Conservation (phyloP, 2,888 invertebrate genomes). For the Rhagium mordax region DNA sequence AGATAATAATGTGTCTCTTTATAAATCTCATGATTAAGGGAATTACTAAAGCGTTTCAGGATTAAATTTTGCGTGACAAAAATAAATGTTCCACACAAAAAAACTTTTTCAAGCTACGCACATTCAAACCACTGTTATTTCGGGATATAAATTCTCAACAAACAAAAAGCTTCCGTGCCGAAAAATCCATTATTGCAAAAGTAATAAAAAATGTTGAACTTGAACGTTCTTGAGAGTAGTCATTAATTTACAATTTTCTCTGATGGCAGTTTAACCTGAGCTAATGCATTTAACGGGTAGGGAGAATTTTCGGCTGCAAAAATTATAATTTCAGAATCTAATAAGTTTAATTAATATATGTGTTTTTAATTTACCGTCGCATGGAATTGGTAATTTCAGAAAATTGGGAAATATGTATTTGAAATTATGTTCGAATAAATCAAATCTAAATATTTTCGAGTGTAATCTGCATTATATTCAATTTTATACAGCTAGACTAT, state of each 20-base stretch:
- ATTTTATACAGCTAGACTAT: too few species aligned
- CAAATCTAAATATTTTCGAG: too few species aligned
- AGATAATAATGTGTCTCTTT: neutral
- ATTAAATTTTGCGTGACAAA: neutral
- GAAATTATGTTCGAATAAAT: too few species aligned
- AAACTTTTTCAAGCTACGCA: neutral
- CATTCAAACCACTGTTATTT: neutral
- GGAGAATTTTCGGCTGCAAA: neutral
- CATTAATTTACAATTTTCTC: neutral
- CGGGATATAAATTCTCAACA: neutral
- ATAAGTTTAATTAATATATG: too few species aligned
- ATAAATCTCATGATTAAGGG: neutral
- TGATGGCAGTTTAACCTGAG: neutral
- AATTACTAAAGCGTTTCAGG: neutral
- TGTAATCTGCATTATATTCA: too few species aligned
- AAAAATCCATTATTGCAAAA: neutral
- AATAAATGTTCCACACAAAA: neutral
- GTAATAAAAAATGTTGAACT: neutral
- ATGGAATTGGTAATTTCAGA: too few species aligned
- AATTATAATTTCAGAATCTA: too few species aligned
- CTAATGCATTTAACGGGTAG: neutral
- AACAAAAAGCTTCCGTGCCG: neutral
- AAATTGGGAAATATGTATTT: too few species aligned
- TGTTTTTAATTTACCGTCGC: too few species aligned
- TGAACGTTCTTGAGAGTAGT: neutral